These are phyloP conservation scores for Blera fallax DNA, from an alignment of 2,888 invertebrate species.

Conservation along the genomic window DNA sequence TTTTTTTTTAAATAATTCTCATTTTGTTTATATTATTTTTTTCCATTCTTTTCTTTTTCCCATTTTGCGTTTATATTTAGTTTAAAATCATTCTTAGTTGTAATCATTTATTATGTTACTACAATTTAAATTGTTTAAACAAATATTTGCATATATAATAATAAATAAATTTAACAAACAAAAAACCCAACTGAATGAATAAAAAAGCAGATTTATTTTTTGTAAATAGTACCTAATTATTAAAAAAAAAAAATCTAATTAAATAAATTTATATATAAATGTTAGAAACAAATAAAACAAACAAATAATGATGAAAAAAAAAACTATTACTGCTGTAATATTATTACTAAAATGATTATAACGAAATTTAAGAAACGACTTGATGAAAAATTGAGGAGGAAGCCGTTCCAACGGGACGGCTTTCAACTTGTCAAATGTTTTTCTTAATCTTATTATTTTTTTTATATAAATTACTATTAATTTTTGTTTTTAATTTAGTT, in stretches of 20 bases:
- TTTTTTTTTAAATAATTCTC: background rate
- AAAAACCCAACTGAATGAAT: constrained; percentile 13
- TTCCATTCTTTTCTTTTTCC: background rate
- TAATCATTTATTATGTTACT: constrained; percentile 34
- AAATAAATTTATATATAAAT: constrained; percentile 54
- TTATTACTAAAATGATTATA: constrained; percentile 33
- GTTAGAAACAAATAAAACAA: constrained; percentile 44
- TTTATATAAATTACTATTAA: constrained; percentile 24
- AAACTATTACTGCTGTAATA: constrained; percentile 36
- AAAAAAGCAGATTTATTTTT: constrained; percentile 39
- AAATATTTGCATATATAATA: constrained; percentile 14
- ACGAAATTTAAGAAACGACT: constrained; percentile 55
- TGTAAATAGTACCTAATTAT: constrained; percentile 55
- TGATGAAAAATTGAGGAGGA: constrained; percentile 5
- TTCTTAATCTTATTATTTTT: background rate
- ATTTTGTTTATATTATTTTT: constrained; percentile 7
- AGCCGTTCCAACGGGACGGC: constrained; percentile 7
- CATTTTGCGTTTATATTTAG: constrained; percentile 12
- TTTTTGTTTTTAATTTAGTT: constrained; percentile 45
- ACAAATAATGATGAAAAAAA: background rate
- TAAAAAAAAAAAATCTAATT: constrained; percentile 34
- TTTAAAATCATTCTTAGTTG: constrained; percentile 9
- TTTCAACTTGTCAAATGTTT: constrained; percentile 41
- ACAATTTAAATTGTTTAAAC: constrained; percentile 24
- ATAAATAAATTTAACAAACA: background rate